A percentile compares a stretch with the other conserved stretches of the same genome.
Conservation (phyloP, 1,140 invertebrate genomes). For the Propsilocerus akamusi region DNA sequence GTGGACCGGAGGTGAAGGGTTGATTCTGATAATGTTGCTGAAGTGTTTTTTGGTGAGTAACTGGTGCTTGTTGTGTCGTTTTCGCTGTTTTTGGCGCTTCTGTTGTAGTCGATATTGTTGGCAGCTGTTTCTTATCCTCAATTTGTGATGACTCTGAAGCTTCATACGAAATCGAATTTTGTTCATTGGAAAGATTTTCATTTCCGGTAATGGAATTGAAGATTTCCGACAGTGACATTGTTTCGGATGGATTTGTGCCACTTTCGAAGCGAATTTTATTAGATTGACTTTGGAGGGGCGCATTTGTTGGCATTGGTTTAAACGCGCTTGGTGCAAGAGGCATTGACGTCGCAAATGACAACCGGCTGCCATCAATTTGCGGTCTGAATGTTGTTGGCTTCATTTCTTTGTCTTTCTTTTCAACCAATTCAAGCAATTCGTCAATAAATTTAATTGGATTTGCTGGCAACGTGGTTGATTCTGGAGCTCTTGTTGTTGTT, state of each 20-base stretch:
- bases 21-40: background rate
- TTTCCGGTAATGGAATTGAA: conserved; percentile 13
- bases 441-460: background rate
- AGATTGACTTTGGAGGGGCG: background rate
- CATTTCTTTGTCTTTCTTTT: background rate
- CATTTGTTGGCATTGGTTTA: background rate
- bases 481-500: background rate
- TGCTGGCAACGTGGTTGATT: background rate
- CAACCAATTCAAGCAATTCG: background rate
- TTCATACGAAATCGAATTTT: background rate
- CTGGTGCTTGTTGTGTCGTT: background rate
- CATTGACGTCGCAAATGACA: background rate
- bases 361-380: background rate
- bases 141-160: background rate
- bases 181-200: background rate
- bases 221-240: conserved; percentile 20
- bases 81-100: background rate
- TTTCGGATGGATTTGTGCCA: background rate
- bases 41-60: background rate
- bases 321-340: background rate
- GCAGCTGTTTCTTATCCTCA: background rate
- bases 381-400: background rate
- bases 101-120: background rate
- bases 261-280: background rate
- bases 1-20: no score